Evolutionary conservation across 2,888 invertebrate species (phyloP).

Genomic region (Caenorhabditis zanzibari): DNA sequence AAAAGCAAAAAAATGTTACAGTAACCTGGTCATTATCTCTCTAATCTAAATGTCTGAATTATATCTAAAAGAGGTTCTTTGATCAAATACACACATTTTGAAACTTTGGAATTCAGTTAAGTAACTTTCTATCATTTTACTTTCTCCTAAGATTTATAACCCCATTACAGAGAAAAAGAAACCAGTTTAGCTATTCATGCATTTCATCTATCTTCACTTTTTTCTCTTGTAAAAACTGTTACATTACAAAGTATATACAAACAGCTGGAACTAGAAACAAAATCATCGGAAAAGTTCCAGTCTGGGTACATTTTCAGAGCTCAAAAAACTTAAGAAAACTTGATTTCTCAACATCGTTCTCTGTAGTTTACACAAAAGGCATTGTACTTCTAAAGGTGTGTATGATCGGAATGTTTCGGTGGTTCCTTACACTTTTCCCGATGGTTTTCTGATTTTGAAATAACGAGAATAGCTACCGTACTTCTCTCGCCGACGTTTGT

Average conservation of each 20-base stretch:
- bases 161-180: background rate
- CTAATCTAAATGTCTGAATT: too few species aligned
- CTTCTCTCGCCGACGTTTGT: background rate
- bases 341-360: slow-evolving; percentile 1
- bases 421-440: too few species aligned
- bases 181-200: slow-evolving; percentile 24
- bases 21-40: too few species aligned
- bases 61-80: background rate
- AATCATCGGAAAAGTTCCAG: slow-evolving; percentile 11
- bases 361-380: slow-evolving; percentile 10
- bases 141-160: slow-evolving; percentile 15
- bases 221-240: background rate
- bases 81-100: background rate
- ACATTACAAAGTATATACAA: background rate
- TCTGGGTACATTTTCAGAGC: slow-evolving; percentile 5
- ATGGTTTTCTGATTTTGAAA: background rate
- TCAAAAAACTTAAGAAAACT: background rate
- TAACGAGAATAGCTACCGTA: slow-evolving; percentile 3
- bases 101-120: background rate
- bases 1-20: too few species aligned
- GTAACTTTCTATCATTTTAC: slow-evolving; percentile 9
- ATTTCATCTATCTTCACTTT: slow-evolving; percentile 7
- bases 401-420: slow-evolving; percentile 36
- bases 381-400: background rate
- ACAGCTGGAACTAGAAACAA: background rate